Percentiles rank a stretch among this genome's conserved stretches.
Evolutionary conservation across 2,113 vertebrate genomes (phyloP).

Genomic region (Struthidea cinerea): DNA sequence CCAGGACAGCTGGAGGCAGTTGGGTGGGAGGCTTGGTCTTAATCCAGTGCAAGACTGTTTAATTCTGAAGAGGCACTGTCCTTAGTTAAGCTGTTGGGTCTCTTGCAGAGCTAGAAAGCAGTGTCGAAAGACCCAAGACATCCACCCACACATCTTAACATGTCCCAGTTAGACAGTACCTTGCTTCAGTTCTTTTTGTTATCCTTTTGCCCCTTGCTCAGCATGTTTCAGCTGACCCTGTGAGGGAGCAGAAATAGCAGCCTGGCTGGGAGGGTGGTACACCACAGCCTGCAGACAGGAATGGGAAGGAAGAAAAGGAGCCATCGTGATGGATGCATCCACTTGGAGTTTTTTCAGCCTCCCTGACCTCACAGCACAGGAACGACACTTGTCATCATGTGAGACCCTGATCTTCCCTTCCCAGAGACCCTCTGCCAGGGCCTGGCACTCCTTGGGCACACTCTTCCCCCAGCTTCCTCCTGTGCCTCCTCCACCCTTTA

Average conservation of each 20-base stretch:
- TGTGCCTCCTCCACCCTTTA: background rate
- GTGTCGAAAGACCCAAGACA: background rate
- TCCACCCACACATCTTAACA: background rate
- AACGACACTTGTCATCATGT: accelerated
- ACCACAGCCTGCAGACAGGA: background rate
- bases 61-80: background rate
- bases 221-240: background rate
- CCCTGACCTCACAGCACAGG: background rate
- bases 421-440: background rate
- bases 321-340: background rate
- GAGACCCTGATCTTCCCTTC: background rate
- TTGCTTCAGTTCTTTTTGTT: background rate
- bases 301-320: background rate
- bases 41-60: background rate
- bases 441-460: background rate
- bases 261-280: background rate
- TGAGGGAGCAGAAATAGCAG: background rate
- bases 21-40: background rate
- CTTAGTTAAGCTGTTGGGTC: background rate
- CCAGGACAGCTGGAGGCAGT: background rate
- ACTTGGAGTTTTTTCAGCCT: background rate
- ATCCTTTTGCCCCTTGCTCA: background rate
- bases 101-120: background rate
- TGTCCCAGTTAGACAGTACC: background rate
- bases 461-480: background rate